A percentile compares a stretch with the other conserved stretches of the same genome.
These are phyloP conservation scores for Papilio machaon DNA, from an alignment of 1,140 invertebrate genomes.

Conservation along the genomic window DNA sequence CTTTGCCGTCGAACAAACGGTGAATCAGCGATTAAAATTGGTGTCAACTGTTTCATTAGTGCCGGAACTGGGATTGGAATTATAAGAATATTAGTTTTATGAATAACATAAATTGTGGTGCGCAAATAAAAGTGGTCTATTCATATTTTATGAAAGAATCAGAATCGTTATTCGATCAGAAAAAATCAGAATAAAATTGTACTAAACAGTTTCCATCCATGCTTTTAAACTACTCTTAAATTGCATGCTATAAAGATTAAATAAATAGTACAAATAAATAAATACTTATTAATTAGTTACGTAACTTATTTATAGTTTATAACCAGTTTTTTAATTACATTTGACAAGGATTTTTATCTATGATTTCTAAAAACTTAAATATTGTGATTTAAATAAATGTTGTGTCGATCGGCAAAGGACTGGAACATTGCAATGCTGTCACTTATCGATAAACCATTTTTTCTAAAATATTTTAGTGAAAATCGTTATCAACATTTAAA, in stretches of 20 bases:
- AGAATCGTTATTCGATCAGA: too few relatives aligned
- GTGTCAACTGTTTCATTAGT: slow-evolving; percentile 20
- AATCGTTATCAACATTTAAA: slow-evolving; percentile 40
- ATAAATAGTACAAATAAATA: not conserved
- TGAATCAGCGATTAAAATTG: slow-evolving; percentile 21
- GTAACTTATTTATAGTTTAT: too few relatives aligned
- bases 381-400: not conserved
- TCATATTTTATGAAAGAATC: not conserved
- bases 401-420: not conserved
- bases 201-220: too few relatives aligned
- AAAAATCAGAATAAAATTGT: too few relatives aligned
- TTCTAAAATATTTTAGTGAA: slow-evolving; percentile 27
- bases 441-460: slow-evolving; percentile 3
- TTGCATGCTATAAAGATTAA: too few relatives aligned
- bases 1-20: slow-evolving; percentile 6
- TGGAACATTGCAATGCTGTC: not conserved
- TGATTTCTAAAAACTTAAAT: not conserved
- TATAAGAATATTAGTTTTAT: not conserved
- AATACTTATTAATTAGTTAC: not conserved
- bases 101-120: not conserved
- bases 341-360: too few relatives aligned
- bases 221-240: too few relatives aligned
- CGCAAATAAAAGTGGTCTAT: not conserved
- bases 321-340: too few relatives aligned
- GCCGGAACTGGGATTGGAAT: slow-evolving; percentile 4